These are phyloP conservation scores for Sympetrum striolatum DNA, from an alignment of 2,888 invertebrate genomes.

Conservation along the genomic window DNA sequence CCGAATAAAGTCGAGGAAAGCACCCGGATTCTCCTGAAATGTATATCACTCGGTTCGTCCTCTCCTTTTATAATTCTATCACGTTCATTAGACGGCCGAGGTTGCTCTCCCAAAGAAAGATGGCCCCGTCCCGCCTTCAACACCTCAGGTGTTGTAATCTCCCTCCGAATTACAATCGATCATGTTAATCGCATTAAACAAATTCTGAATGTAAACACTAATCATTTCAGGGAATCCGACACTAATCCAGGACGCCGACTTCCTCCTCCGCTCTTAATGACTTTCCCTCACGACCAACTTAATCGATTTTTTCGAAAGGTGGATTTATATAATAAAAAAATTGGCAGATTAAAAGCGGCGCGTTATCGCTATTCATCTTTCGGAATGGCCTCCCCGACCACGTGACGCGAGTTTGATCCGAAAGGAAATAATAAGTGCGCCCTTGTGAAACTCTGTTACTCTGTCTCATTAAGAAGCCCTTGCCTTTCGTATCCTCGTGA, in stretches of 20 bases:
- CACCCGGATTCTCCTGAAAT: too few species aligned
- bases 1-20: too few species aligned
- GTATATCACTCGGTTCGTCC: too few species aligned
- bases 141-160: slow-evolving; percentile 51
- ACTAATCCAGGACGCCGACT: too few species aligned
- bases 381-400: background rate
- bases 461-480: background rate
- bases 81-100: background rate
- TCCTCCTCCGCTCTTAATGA: too few species aligned
- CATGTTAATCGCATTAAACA: slow-evolving; percentile 30
- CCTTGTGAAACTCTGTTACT: background rate
- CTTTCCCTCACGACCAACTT: background rate
- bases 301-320: background rate
- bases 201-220: too few species aligned
- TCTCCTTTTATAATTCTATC: too few species aligned
- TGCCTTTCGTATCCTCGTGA: background rate
- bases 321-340: background rate
- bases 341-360: background rate
- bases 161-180: slow-evolving; percentile 51
- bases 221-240: too few species aligned
- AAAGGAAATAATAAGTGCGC: background rate
- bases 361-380: background rate
- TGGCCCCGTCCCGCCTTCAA: slow-evolving; percentile 23
- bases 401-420: background rate
- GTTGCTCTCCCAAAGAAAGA: background rate